A percentile compares a stretch with the other conserved stretches of the same genome.
phyloP scores from a whole-genome alignment of 2,888 invertebrate genomes.

The Tuberolachnus salignus region DNA sequence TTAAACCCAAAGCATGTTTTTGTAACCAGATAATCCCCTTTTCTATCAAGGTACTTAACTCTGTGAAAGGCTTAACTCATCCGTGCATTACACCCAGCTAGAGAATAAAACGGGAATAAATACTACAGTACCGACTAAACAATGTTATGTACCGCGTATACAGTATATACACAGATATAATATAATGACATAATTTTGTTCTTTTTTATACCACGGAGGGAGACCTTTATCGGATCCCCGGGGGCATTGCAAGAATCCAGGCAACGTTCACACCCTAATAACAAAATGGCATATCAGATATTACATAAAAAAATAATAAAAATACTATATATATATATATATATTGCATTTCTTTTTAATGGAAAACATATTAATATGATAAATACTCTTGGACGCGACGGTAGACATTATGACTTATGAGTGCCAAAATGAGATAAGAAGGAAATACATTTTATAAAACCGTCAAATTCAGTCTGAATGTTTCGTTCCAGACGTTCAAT shows the following conservation, averaged over 20 bases:
- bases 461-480: too few relatives aligned
- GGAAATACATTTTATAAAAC: too few relatives aligned
- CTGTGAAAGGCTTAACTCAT: constrained; percentile 55
- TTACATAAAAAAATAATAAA: neutral
- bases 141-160: constrained; percentile 20
- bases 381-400: too few relatives aligned
- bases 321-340: too few relatives aligned
- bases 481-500: too few relatives aligned
- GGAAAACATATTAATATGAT: too few relatives aligned
- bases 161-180: neutral
- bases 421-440: too few relatives aligned
- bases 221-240: constrained; percentile 15
- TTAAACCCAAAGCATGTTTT: constrained; percentile 51
- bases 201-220: constrained; percentile 11
- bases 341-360: too few relatives aligned
- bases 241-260: constrained; percentile 29
- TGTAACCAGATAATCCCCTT: constrained; percentile 55
- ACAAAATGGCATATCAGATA: neutral
- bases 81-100: constrained; percentile 42
- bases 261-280: constrained; percentile 38
- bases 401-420: too few relatives aligned
- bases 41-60: constrained; percentile 54
- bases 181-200: constrained; percentile 54
- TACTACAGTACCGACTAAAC: constrained; percentile 41
- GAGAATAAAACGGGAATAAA: constrained; percentile 35